phyloP scores from a whole-genome alignment of 2,113 vertebrate species.

The Gymnobelideus leadbeateri region DNA sequence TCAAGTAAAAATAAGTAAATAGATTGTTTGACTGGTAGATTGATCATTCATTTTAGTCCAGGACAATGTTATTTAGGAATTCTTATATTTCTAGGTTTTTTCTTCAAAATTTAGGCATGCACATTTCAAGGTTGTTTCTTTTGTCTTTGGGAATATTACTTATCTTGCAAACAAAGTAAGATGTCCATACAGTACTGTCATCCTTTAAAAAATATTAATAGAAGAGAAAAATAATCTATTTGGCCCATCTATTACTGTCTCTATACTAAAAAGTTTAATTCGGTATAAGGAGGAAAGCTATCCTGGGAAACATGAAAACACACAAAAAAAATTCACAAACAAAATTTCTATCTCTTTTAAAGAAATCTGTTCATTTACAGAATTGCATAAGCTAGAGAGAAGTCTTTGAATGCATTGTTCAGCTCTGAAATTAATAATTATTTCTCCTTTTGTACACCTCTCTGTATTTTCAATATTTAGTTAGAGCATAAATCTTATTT shows the following conservation, averaged over 20 bases:
- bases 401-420: not conserved
- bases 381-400: not conserved
- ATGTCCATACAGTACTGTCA: not conserved
- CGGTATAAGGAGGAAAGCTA: not conserved
- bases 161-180: not conserved
- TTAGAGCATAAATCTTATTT: not conserved
- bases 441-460: not conserved
- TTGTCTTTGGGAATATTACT: not conserved
- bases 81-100: not conserved
- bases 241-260: not conserved
- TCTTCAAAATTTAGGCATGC: not conserved
- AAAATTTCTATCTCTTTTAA: not conserved
- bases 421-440: not conserved
- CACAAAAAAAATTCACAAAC: not conserved
- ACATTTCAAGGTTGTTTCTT: not conserved
- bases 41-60: not conserved
- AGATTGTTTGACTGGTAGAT: not conserved
- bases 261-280: not conserved
- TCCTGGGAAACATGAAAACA: not conserved
- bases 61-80: not conserved
- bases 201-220: not conserved
- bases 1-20: not conserved
- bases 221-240: not conserved
- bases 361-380: not conserved
- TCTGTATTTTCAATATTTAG: not conserved